Evolutionary conservation across 2,888 invertebrate species (phyloP).

Genomic region (Eupithecia inturbata): DNA sequence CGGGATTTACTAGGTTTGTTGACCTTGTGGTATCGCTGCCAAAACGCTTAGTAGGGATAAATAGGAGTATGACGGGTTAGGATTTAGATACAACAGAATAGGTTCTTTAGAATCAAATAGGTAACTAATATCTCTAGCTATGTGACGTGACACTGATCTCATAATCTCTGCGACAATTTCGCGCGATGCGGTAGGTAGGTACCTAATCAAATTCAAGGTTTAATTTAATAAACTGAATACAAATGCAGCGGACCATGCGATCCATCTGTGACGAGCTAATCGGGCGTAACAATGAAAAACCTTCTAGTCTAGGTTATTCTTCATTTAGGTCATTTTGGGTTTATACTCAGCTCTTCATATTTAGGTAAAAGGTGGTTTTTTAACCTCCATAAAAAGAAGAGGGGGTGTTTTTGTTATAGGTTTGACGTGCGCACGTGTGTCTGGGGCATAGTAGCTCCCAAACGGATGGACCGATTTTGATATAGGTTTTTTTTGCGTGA

Average conservation of each 20-base stretch:
- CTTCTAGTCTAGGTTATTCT: not conserved
- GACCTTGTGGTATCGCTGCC: slow-evolving; percentile 6
- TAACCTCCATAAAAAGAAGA: not conserved
- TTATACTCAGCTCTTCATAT: too few relatives aligned
- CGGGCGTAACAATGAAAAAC: slow-evolving; percentile 5
- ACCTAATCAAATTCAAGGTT: slow-evolving; percentile 1
- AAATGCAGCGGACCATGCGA: slow-evolving; percentile 13
- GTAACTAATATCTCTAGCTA: not conserved
- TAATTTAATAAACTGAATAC: slow-evolving; percentile 4
- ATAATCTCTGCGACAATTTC: not conserved
- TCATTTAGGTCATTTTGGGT: not conserved
- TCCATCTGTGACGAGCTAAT: slow-evolving; percentile 11
- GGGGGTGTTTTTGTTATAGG: too few relatives aligned
- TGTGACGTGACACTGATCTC: not conserved
- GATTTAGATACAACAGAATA: too few relatives aligned
- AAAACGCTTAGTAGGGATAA: not conserved
- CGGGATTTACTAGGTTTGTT: slow-evolving; percentile 9
- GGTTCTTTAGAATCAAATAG: not conserved
- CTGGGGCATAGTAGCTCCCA: not conserved
- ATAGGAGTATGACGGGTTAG: not conserved
- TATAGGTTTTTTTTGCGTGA: not conserved
- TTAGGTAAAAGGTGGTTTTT: too few relatives aligned
- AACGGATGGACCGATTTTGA: not conserved
- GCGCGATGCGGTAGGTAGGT: not conserved
- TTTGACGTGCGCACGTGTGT: too few relatives aligned